Evolutionary conservation across 37 sponge, comb jelly and placozoan genomes (phyloP).

Genomic region (Petrosia ficiformis): DNA sequence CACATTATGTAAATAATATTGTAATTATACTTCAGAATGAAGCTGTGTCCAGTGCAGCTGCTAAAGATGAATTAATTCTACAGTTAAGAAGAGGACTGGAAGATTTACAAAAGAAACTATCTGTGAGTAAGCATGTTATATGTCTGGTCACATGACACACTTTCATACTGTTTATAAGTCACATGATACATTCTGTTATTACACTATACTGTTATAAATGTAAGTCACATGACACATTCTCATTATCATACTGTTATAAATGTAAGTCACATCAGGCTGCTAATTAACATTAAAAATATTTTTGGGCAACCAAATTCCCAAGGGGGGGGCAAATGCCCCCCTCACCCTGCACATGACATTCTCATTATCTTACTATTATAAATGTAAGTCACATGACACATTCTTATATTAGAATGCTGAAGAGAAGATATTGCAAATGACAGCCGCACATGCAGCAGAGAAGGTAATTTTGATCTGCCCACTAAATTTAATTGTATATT

Average conservation of each 20-base stretch:
- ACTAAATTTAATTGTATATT: too few relatives aligned
- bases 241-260: too few relatives aligned
- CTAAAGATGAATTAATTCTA: background rate
- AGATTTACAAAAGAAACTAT: background rate
- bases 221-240: background rate
- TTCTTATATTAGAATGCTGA: constrained; percentile 32
- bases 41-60: background rate
- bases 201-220: too few relatives aligned
- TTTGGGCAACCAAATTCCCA: too few relatives aligned
- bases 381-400: background rate
- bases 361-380: too few relatives aligned
- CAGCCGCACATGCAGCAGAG: constrained; percentile 55
- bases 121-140: background rate
- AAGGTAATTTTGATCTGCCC: constrained; percentile 29
- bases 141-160: too few relatives aligned
- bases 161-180: too few relatives aligned
- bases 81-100: constrained; percentile 8
- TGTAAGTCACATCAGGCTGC: background rate
- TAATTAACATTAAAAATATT: too few relatives aligned
- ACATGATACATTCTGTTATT: too few relatives aligned
- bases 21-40: background rate
- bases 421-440: constrained; percentile 31
- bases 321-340: too few relatives aligned
- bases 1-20: background rate
- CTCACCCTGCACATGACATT: too few relatives aligned